Evolutionary conservation across 2,113 vertebrate species (phyloP), one percentile per base, ranked within the genome.

Genomic region (Neopipo cinnamomea): DNA sequence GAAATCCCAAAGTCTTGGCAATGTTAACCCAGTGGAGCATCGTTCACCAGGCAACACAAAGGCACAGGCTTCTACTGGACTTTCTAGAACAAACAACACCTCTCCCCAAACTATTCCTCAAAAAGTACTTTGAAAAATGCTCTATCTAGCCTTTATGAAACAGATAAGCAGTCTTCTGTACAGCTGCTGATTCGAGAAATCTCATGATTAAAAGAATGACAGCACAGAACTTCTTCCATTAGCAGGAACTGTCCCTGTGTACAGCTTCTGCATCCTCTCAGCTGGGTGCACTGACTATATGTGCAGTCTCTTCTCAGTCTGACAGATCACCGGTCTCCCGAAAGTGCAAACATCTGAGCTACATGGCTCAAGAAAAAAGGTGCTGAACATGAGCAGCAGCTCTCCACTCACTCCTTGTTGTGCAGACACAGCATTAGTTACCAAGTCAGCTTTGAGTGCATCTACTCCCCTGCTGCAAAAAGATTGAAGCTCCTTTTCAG

Each of bases 361-460:
- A 35, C 3, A 0, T 18, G 62, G 44, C 35, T 88, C 11, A 23
- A 58, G 62, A 65, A 76, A 59, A 9, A 49, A 70, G 30, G 18
- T 55, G 50, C 35, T 58, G 27, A 80, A 50, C 31, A 22, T 0
- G 2, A 76, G 44, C 72, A 77, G 35, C 35, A 66, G 15, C 89
- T 49, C 67, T 88, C 27, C 16, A 6, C 67, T 42, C 0, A 0
- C 12, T 82, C 9, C 49, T 46, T 9, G 2, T 9, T 7, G 1
- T 52, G 33, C 41, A 73, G 53, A 46, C 31, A 44, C 12, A 50
- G 37, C 4, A 5, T 14, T 42, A 27, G 59, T 14, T n/a, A 44
- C 79, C 53, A 21, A 6, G 2, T 27, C 86, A 75, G 72, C 66
- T 33, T 47, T 0, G 1, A 73, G 53, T 4, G 8, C 42, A 46